Conservation (phyloP, 2,113 vertebrate species). For the Gambusia affinis region DNA sequence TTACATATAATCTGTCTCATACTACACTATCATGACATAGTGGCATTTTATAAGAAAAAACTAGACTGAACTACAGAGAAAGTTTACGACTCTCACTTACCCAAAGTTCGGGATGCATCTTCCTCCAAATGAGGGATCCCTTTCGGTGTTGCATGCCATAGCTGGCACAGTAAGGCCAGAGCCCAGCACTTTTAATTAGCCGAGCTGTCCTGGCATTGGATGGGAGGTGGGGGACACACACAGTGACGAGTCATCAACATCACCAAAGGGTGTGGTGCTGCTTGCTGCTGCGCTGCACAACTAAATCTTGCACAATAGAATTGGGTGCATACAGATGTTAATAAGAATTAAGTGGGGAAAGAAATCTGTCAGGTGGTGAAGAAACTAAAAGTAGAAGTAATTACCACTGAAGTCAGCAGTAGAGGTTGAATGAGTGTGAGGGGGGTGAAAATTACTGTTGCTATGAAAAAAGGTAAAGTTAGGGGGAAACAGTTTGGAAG, state of each 20-base stretch:
- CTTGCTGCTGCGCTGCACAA: slow-evolving; percentile 38
- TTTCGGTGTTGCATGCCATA: slow-evolving; percentile 57
- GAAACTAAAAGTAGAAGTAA: background rate
- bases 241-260: slow-evolving; percentile 66
- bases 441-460: slow-evolving; percentile 48
- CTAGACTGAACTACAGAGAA: background rate
- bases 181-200: slow-evolving; percentile 65
- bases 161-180: slow-evolving; percentile 63
- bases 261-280: slow-evolving; percentile 58
- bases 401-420: slow-evolving; percentile 54
- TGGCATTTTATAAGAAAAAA: too few species aligned
- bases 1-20: too few species aligned
- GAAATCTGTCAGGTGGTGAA: slow-evolving; percentile 8
- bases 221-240: slow-evolving; percentile 43
- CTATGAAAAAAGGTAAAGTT: slow-evolving; percentile 75
- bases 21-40: too few species aligned
- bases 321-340: too few species aligned
- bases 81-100: background rate
- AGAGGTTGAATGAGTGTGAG: slow-evolving; percentile 15
- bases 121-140: slow-evolving; percentile 51
- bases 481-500: slow-evolving; percentile 71
- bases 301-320: slow-evolving; percentile 32
- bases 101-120: slow-evolving; percentile 6
- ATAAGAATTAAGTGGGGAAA: background rate
- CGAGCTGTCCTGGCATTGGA: slow-evolving; percentile 65